Percentiles rank a stretch among this genome's conserved stretches.
phyloP scores from a whole-genome alignment of 2,113 vertebrate genomes.

The Nibea coibor region DNA sequence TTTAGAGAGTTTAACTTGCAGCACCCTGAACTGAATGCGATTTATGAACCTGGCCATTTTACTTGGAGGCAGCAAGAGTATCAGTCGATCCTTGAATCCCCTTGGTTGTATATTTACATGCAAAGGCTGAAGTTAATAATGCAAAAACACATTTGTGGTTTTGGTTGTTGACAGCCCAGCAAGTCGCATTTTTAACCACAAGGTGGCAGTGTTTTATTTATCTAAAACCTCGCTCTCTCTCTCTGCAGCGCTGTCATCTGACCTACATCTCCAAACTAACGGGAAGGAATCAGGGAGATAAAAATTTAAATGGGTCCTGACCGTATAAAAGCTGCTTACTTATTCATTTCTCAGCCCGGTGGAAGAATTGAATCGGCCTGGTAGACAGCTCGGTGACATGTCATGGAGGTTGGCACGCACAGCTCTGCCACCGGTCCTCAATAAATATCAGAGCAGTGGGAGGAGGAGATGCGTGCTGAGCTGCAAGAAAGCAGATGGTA shows the following conservation, averaged over 20 bases:
- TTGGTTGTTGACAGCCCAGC: neutral
- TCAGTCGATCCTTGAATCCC: neutral
- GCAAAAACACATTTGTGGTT: neutral
- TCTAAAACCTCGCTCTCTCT: constrained; percentile 18
- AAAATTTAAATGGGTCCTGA: constrained; percentile 55
- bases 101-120: neutral
- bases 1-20: no score
- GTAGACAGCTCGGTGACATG: neutral
- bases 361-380: constrained; percentile 31
- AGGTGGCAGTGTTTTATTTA: constrained; percentile 68
- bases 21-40: no score
- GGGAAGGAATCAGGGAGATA: constrained; percentile 54
- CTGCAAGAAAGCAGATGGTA: constrained; percentile 76
- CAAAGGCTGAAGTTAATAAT: constrained; percentile 9
- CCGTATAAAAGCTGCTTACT: constrained; percentile 54
- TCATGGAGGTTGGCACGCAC: constrained; percentile 16
- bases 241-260: constrained; percentile 71
- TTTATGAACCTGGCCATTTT: neutral
- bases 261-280: constrained; percentile 78
- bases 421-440: constrained; percentile 39
- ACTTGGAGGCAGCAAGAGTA: neutral
- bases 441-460: constrained; percentile 60
- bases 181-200: constrained; percentile 48
- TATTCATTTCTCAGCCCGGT: constrained; percentile 57
- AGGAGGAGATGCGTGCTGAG: constrained; percentile 63